A percentile compares a stretch with the other conserved stretches of the same genome.
Conservation (phyloP, 2,797 vertebrate species). For the Eutrigla gurnardus region DNA sequence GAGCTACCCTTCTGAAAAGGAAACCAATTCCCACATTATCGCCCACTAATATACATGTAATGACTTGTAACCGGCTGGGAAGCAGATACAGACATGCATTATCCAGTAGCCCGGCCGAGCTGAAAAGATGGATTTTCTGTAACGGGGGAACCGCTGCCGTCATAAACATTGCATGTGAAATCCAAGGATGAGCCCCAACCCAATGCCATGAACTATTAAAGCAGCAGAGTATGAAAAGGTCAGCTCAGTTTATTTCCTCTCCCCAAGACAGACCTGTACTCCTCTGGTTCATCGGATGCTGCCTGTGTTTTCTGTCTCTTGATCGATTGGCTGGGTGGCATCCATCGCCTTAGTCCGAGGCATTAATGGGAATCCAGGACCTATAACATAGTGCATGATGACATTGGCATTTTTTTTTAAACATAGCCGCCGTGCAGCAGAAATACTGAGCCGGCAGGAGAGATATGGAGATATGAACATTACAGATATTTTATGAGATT, state of each 20-base stretch:
- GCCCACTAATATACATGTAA: slow-evolving; percentile 70
- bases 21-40: slow-evolving; percentile 72
- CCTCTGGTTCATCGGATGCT: slow-evolving; percentile 34
- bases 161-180: slow-evolving; percentile 64
- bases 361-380: slow-evolving; percentile 44
- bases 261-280: slow-evolving; percentile 43
- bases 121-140: slow-evolving; percentile 51
- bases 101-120: slow-evolving; percentile 41
- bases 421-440: slow-evolving; percentile 19
- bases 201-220: slow-evolving; percentile 61
- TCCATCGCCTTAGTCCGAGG: slow-evolving; percentile 50
- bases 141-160: slow-evolving; percentile 10
- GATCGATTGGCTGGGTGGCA: slow-evolving; percentile 52
- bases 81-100: slow-evolving; percentile 53
- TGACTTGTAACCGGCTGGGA: slow-evolving; percentile 65
- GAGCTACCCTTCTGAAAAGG: slow-evolving; percentile 61
- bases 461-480: slow-evolving; percentile 32
- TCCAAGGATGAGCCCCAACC: slow-evolving; percentile 44
- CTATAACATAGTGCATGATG: slow-evolving; percentile 18
- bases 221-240: slow-evolving; percentile 74
- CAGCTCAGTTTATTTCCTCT: slow-evolving; percentile 35
- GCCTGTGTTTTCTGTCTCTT: slow-evolving; percentile 39
- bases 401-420: slow-evolving; percentile 57
- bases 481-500: slow-evolving; percentile 39
- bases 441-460: slow-evolving; percentile 22